Base-by-base conservation (phyloP, 2,888 invertebrate genomes). In the Magallana nippona region DNA sequence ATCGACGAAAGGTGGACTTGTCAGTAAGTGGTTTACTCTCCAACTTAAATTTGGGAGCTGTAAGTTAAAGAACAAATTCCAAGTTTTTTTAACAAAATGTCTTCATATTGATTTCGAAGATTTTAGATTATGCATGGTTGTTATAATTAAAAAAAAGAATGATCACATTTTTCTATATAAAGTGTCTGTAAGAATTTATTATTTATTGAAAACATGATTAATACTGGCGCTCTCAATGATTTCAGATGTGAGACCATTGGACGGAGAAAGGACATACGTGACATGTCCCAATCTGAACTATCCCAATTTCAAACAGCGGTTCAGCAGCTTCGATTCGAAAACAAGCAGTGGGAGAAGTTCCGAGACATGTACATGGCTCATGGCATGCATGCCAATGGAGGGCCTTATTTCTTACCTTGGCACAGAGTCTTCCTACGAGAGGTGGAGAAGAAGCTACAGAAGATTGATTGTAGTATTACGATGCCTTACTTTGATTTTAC, bases 401-500 rank as follows among this genome's bases (percentile, higher is more conserved):
- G 90, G 17, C 88, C 89, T 0, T 92, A 89, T 85, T 93, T 92
- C 87, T 87, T 94, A 15, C 93, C 93, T 2, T 94, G 93, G 93
- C 92, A 93, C 86, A 87, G 93, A 19, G 84, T 90, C 19, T 93
- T 93, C 87, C 87, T 93, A 19, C 89, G 92, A 1, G 89, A 89
- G 62, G 55, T 93, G 55, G 93, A 94, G 85, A 91, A 92, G 86
- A 90, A 89, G 58, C 83, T 94, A 32, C 92, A 93, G 83, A 90
- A 93, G 84, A 89, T 93, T 8, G 92, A 93, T 88, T 93, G 93
- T 82, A 86, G 87, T 56, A 89, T 94, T 32, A 91, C 92, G 1
- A 87, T 94, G n/a, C 93, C 93, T 2, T 94, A 93, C 85, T 93
- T 91, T 82, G 93, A 94, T 83, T 93, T 93, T 85, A 92, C 93